phyloP scores from a whole-genome alignment of 2,888 invertebrate genomes.

The Dendrolimus houi region DNA sequence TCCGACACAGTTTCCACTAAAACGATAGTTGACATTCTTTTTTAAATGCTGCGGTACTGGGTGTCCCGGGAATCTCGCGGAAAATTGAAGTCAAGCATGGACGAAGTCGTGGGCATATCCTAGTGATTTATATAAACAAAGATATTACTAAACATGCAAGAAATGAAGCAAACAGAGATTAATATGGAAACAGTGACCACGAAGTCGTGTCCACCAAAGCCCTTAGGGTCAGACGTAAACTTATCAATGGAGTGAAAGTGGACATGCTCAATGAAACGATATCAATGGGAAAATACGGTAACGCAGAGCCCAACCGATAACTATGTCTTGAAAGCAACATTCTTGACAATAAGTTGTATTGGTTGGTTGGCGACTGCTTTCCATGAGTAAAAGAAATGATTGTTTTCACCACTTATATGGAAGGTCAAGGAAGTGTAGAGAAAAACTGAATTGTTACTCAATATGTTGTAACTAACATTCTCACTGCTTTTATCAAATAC shows the following conservation, averaged over 20 bases:
- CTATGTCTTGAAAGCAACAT: neutral
- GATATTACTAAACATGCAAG: neutral
- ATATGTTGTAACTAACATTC: too few relatives aligned
- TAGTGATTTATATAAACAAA: neutral
- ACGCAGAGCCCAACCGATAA: neutral
- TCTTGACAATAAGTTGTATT: neutral
- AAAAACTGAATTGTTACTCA: neutral
- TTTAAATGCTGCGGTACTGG: too few relatives aligned
- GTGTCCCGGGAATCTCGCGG: too few relatives aligned
- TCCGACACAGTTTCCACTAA: too few relatives aligned
- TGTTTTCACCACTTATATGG: neutral
- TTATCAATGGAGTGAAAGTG: neutral
- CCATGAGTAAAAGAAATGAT: neutral
- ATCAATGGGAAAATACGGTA: neutral
- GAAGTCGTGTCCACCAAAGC: neutral
- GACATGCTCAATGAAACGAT: neutral
- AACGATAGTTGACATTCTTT: too few relatives aligned
- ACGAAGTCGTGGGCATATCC: too few relatives aligned
- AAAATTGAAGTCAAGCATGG: too few relatives aligned
- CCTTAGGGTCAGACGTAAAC: neutral
- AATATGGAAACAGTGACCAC: neutral
- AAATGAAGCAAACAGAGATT: slow-evolving; percentile 1
- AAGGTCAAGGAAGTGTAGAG: neutral
- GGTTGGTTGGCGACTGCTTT: neutral
- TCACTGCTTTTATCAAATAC: too few relatives aligned